Base-by-base conservation (phyloP, 2,113 vertebrate species). In the Gnathonemus echidnorhynchus region DNA sequence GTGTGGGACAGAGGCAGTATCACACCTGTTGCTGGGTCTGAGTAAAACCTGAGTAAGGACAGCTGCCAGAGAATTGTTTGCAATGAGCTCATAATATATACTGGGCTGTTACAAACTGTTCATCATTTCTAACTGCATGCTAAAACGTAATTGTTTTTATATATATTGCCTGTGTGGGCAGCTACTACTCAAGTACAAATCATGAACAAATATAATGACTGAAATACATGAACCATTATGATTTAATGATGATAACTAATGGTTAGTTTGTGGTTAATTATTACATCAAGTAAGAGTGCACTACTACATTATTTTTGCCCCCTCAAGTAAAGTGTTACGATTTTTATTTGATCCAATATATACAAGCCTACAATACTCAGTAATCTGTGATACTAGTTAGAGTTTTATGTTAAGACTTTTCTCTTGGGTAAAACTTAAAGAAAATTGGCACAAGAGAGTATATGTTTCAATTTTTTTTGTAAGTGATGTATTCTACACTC, bases 1-100 rank as follows among this genome's bases (percentile, higher is more conserved):
- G 96, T 0, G 17, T 6, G 48, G 13, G n/a, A 9, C 89, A 24
- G 31, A 77, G 35, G 53, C 11, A 87, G 35, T 39, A 39, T 15
- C 15, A 35, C 3, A 70, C 62, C n/a, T 70, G 27, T 46, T 19
- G 27, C 7, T 13, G 8, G 3, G 83, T 49, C 74, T 80, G 35
- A 80, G 35, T 42, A 80, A 80, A 80, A 39, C 15, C 31, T 42
- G 35, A 80, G 74, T 80, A 39, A 80, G 17, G 39, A 80, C 74
- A 42, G 62, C 10, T 70, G n/a, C 62, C 9, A 3, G 9, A 11
- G 62, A 66, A 66, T 66, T 27, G 15, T 77, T 17, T 77, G 27
- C 27, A 35, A 77, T 77, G 3, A 39, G 31, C 15, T 77, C 66
- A 74, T 31, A 35, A 74, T 35, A 35, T 13, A 74, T 35, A 15